Base-by-base conservation (phyloP, 2,797 vertebrate genomes). In the Enteromius argenteus region DNA sequence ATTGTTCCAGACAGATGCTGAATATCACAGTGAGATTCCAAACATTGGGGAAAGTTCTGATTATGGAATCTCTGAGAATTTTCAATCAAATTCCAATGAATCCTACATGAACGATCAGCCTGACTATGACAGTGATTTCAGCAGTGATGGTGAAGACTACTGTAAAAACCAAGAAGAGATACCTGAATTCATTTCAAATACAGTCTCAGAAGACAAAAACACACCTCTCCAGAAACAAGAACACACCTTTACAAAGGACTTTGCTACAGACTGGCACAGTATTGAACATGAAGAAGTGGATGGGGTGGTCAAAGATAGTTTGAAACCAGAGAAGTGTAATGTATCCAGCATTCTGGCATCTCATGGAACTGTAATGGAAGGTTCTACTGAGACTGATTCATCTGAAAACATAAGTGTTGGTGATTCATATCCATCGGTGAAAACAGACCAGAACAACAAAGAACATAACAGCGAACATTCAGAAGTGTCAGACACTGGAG, bases 401-500 rank as follows among this genome's bases (percentile, higher is more conserved):
- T 46, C 21, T 66, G 44, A 53, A 80, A 39, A 77, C 19, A 66
- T 2, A 37, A 49, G 14, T 13, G 19, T 56, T 37, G 78, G 35
- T 4, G 67, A 66, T 11, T 67, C 73, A 19, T 3, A 60, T 72
- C 17, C 32, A 64, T 27, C 37, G 44, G 71, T 3, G 60, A 72
- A 86, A 71, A 76, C 86, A 0, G 80, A 86, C 13, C 21, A 39
- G 35, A 30, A 8, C 15, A 39, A 49, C 53, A 66, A 64, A 81
- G 37, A 72, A 37, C 1, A 78, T 30, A 23, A 23, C 14, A 60
- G 23, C 77, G 27, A 6, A 5, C 51, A 72, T 44, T 9, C 11
- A 74, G 14, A 84, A 53, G 72, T 83, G 82, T 86, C 85, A 76
- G 23, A 83, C 83, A 81, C 15, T 35, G 56, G 37, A 15, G 87